These are phyloP conservation scores for Erinaceus europaeus DNA, from an alignment of 2,113 vertebrate species.

Conservation along the genomic window DNA sequence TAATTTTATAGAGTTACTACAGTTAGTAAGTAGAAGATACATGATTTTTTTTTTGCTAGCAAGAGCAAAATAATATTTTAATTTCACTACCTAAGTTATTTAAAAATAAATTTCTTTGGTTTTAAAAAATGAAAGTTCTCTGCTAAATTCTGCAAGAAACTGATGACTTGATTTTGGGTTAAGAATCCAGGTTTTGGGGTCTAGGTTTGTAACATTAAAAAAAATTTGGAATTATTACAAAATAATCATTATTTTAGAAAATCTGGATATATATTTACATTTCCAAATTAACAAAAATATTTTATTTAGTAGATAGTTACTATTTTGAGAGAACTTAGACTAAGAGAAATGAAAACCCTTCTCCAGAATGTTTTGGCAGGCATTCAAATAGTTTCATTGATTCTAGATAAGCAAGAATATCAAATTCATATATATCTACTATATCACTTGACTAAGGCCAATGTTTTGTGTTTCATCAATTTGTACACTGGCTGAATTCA, in stretches of 20 bases:
- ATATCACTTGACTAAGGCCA: not conserved
- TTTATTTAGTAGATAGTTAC: not conserved
- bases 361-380: not conserved
- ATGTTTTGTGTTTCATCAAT: not conserved
- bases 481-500: not conserved
- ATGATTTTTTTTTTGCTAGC: not conserved
- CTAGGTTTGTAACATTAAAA: no score
- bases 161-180: no score
- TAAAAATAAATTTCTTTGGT: not conserved
- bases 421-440: constrained; percentile 7
- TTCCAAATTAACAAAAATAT: not conserved
- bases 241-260: not conserved
- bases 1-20: not conserved
- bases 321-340: not conserved
- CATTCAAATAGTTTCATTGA: not conserved
- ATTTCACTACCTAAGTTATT: not conserved
- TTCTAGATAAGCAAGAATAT: not conserved
- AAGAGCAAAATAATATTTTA: no score
- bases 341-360: not conserved
- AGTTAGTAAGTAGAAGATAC: not conserved
- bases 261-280: not conserved
- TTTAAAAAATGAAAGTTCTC: no score
- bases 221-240: not conserved
- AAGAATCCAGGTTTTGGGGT: no score
- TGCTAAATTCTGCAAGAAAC: no score